Percentiles rank a stretch among this genome's conserved stretches.
Conservation (phyloP, 2,888 invertebrate genomes). For the Heterodera filipjevi region DNA sequence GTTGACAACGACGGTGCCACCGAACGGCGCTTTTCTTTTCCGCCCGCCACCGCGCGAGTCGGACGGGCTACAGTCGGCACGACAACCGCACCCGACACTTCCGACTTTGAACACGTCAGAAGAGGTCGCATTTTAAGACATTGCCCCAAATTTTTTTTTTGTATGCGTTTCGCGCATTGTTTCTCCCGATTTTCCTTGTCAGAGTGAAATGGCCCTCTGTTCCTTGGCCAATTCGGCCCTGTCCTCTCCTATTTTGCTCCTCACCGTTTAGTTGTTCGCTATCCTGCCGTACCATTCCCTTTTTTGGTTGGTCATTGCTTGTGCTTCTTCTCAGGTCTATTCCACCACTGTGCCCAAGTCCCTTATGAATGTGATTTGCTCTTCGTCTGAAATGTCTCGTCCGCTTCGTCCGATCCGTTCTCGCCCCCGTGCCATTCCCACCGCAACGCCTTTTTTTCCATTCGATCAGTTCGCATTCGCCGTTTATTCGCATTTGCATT, state of each 20-base stretch:
- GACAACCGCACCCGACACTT: not conserved
- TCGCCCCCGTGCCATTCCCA: constrained; percentile 71
- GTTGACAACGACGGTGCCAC: not conserved
- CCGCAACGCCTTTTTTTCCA: constrained; percentile 49
- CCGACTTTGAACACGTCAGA: constrained; percentile 40
- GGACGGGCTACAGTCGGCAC: not conserved
- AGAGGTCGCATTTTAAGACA: constrained; percentile 48
- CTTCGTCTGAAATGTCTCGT: constrained; percentile 47
- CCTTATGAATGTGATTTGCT: constrained; percentile 83
- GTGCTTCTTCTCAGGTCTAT: constrained; percentile 72
- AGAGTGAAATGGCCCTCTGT: constrained; percentile 89
- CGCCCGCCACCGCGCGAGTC: not conserved
- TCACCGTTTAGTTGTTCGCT: constrained; percentile 87
- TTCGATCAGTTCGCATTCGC: constrained; percentile 72
- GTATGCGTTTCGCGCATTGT: no score
- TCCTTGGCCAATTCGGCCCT: constrained; percentile 80
- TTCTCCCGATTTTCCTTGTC: no score
- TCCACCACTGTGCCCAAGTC: constrained; percentile 91
- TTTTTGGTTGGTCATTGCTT: no score
- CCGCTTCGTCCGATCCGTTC: constrained; percentile 66
- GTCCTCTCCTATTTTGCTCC: constrained; percentile 81
- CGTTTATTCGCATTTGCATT: constrained; percentile 65
- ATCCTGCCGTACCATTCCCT: no score
- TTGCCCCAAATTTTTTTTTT: no score
- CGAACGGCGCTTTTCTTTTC: not conserved